Conservation (phyloP, 2,113 vertebrate genomes). For the Hassar affinis region DNA sequence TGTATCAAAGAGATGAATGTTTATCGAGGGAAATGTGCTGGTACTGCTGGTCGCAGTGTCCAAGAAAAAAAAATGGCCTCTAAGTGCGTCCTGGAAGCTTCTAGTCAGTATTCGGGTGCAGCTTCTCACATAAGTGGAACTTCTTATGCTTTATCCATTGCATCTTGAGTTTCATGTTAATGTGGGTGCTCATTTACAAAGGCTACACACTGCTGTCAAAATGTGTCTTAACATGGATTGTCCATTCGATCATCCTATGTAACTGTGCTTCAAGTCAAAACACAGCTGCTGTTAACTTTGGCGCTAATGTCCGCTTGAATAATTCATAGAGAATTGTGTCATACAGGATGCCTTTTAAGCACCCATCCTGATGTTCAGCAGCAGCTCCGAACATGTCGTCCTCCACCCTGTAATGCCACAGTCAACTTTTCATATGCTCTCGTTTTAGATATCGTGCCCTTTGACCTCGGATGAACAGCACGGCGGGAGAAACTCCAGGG, state of each 20-base stretch:
- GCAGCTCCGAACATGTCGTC: neutral
- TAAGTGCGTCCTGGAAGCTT: conserved; percentile 10
- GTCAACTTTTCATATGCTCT: conserved; percentile 3
- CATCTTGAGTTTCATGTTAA: conserved; percentile 16
- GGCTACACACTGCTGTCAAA: conserved; percentile 25
- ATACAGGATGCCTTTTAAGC: conserved; percentile 14
- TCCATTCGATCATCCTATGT: conserved; percentile 18
- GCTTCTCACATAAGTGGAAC: neutral
- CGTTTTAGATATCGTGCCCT: conserved; percentile 11
- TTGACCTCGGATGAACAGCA: conserved; percentile 25
- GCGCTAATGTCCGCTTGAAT: conserved; percentile 25
- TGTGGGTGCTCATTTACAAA: conserved; percentile 25
- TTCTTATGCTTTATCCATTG: conserved; percentile 11
- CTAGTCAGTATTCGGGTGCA: neutral
- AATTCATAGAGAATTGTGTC: conserved; percentile 34
- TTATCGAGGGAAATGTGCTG: neutral
- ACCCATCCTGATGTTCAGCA: neutral
- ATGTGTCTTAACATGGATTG: conserved; percentile 14
- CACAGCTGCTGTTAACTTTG: conserved; percentile 43
- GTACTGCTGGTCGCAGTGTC: neutral
- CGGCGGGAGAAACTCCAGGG: neutral
- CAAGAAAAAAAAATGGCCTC: conserved; percentile 5
- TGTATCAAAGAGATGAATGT: neutral
- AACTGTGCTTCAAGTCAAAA: conserved; percentile 32
- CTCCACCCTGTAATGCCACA: conserved; percentile 33